phyloP scores from a whole-genome alignment of 2,888 invertebrate genomes.

The Aradus depressus region DNA sequence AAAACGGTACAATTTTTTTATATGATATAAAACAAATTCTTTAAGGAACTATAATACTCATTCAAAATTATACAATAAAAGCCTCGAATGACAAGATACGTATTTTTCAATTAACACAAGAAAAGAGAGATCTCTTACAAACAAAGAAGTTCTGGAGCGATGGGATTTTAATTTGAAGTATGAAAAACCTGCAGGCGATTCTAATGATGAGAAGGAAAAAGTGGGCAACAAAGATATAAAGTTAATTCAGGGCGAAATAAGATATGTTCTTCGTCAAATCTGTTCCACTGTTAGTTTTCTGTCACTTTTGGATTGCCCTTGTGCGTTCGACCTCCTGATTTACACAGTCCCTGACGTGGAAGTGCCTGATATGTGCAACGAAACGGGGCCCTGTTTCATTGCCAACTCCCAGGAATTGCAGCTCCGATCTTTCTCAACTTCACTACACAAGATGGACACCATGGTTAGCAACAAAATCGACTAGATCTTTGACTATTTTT shows the following conservation, averaged over 20 bases:
- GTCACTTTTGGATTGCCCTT: slow-evolving; percentile 82
- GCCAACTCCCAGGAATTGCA: slow-evolving; percentile 85
- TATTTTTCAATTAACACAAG: too few relatives aligned
- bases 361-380: slow-evolving; percentile 83
- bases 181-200: slow-evolving; percentile 41
- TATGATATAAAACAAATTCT: too few relatives aligned
- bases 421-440: slow-evolving; percentile 84
- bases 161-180: slow-evolving; percentile 96
- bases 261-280: slow-evolving; percentile 92
- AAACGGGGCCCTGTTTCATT: slow-evolving; percentile 76
- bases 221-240: slow-evolving; percentile 46
- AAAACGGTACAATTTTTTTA: too few relatives aligned
- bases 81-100: too few relatives aligned
- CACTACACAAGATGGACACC: slow-evolving; percentile 88
- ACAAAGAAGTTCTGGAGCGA: slow-evolving; percentile 85
- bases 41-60: too few relatives aligned
- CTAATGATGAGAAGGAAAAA: slow-evolving; percentile 18
- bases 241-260: slow-evolving; percentile 86
- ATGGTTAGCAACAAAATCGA: slow-evolving; percentile 84
- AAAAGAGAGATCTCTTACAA: too few relatives aligned
- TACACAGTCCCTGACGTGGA: slow-evolving; percentile 75
- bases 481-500: slow-evolving; percentile 12
- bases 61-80: too few relatives aligned
- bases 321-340: slow-evolving; percentile 88
- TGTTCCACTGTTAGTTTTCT: slow-evolving; percentile 87